Base-by-base conservation (phyloP, 2,113 vertebrate genomes). In the Hippocampus mohnikei region DNA sequence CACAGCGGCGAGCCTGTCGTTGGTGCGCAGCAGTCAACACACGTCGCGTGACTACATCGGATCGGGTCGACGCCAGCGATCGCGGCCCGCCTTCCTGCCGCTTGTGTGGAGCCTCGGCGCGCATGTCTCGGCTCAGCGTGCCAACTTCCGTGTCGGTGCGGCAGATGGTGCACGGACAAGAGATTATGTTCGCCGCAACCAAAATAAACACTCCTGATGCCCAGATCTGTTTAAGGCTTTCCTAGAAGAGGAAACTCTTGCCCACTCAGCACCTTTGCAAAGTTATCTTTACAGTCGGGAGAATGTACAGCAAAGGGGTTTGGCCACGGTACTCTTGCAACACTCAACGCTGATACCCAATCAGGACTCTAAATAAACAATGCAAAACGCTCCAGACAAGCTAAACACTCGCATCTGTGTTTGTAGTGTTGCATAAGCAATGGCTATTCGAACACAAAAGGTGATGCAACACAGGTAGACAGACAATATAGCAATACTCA, bases 131-230 rank as follows among this genome's bases (percentile, higher is more conserved):
- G 63, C 63, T 46, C 41, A 56, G 80, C 75, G 67, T 74, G 79
- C 73, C 74, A 67, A 72, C 78, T 71, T 75, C 67, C 41, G 18
- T 42, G 60, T 10, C 12, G 69, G 71, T 62, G 64, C 67, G 53
- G 73, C 84, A 82, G 80, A 89, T 86, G 80, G 77, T 60, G 67
- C 71, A 69, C 25, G 61, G 72, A 71, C 76, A 37, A 37, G 41
- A 74, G 79, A 88, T 81, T 79, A 85, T 73, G 78, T 77, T 76
- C 56, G 77, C 72, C 74, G 68, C 66, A 77, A 86, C 81, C 53
- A 70, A 84, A 86, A 85, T 81, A 85, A 84, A 80, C 78, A 72
- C 61, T 77, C 70, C 71, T 42, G 73, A 82, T 64, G 70, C 69
- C 53, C 71, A 65, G 73, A 80, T 81, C 71, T 53, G 67, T 60